A percentile compares a stretch with the other conserved stretches of the same genome.
phyloP scores from a whole-genome alignment of 2,888 invertebrate species.

The Nysson spinosus region DNA sequence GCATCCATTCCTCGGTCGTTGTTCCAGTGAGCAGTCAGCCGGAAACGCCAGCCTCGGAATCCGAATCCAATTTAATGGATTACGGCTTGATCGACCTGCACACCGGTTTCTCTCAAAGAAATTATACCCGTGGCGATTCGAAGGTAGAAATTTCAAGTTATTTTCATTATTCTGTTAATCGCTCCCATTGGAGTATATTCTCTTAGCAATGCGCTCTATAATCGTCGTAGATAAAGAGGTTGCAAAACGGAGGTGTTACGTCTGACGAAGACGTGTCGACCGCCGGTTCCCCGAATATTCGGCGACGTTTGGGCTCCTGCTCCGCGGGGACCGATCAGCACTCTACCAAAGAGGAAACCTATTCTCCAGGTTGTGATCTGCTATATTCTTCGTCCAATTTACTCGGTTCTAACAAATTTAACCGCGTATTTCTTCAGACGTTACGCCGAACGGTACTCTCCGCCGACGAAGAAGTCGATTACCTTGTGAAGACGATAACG shows the following conservation, averaged over 20 bases:
- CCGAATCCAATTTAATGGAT: constrained; percentile 87
- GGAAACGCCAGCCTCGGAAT: constrained; percentile 85
- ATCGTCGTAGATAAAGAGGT: constrained; percentile 73
- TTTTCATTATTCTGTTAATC: background rate
- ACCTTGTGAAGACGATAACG: constrained; percentile 90
- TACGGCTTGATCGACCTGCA: constrained; percentile 87
- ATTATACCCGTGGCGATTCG: constrained; percentile 72
- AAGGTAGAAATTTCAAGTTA: constrained; percentile 64
- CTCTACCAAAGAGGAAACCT: constrained; percentile 78
- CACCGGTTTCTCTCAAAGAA: constrained; percentile 81
- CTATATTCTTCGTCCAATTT: background rate
- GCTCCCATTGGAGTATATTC: background rate
- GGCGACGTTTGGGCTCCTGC: constrained; percentile 84
- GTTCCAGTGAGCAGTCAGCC: constrained; percentile 82
- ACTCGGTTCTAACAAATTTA: background rate
- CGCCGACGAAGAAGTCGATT: constrained; percentile 89
- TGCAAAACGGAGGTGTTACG: constrained; percentile 79
- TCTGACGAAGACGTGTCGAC: constrained; percentile 83
- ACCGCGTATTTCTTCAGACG: constrained; percentile 79
- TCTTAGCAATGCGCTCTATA: too few species aligned
- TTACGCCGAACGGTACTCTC: constrained; percentile 93
- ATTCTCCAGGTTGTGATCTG: constrained; percentile 78
- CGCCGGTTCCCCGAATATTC: constrained; percentile 83
- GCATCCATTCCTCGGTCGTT: background rate
- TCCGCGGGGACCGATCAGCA: constrained; percentile 74